phyloP scores from a whole-genome alignment of 1,140 invertebrate species.

The Aphaenogaster rudis region DNA sequence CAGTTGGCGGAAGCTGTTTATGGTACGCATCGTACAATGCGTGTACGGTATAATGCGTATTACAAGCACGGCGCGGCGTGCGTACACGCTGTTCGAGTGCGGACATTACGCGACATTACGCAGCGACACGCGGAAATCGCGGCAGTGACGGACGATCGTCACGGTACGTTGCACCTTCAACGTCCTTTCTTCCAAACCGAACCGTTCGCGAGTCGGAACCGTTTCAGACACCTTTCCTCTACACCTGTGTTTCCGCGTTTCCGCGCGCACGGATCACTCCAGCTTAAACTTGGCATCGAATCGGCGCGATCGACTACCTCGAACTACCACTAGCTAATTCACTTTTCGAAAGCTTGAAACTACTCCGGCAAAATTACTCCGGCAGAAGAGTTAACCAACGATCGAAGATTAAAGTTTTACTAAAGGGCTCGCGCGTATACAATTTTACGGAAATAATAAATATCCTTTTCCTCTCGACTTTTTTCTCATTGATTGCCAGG shows the following conservation, averaged over 20 bases:
- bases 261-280: not conserved
- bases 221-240: not conserved
- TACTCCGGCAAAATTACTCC: not conserved
- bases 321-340: not conserved
- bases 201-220: not conserved
- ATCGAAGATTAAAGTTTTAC: not conserved
- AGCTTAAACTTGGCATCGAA: too few relatives aligned
- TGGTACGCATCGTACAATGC: not conserved
- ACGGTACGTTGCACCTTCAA: conserved; percentile 13
- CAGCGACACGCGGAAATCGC: conserved; percentile 35
- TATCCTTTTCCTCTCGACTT: not conserved
- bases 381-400: not conserved
- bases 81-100: not conserved
- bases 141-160: conserved; percentile 35
- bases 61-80: too few relatives aligned
- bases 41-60: too few relatives aligned
- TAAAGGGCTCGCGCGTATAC: not conserved
- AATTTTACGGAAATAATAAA: not conserved
- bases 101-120: not conserved
- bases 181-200: not conserved
- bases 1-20: conserved; percentile 23
- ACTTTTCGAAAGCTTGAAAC: not conserved
- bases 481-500: not conserved
- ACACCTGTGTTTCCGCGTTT: not conserved
- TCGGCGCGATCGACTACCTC: too few relatives aligned